Base-by-base conservation (phyloP, 2,797 vertebrate genomes). In the Coregonus sp. region DNA sequence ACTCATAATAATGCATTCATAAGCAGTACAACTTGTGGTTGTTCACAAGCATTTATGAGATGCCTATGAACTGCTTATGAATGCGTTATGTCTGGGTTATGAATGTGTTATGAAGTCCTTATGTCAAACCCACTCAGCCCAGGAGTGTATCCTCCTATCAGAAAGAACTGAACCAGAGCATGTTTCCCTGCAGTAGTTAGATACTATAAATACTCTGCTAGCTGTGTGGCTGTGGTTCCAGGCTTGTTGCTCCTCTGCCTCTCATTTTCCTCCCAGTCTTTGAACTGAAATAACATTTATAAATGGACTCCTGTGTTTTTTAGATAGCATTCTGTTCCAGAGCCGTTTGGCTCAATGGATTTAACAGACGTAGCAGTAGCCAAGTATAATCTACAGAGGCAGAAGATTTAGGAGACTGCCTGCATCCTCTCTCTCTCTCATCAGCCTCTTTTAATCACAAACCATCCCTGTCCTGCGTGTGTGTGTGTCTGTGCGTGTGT, bases 201-300 rank as follows among this genome's bases (percentile, higher is more conserved):
- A 20, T 71, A 80, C 80, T 88, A 88, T 87, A 92, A 90, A 92
- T 92, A 91, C 14, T n/a, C 15, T 74, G 81, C n/a, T 25, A 1
- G n/a, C 74, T 87, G 50, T 54, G 50, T 73, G 89, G 89, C 85
- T 33, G 25, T 56, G 76, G 20, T 87, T 25, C 89, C 90, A 87
- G 11, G 66, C 72, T 79, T 89, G 84, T 88, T 88, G 80, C 88
- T 82, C 75, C 74, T 83, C 81, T 77, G 70, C 72, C 66, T 87
- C 80, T 87, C 37, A 73, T 80, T 86, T 87, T 77, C 83, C 78
- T 84, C 81, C 78, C 6, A 35, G 80, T 85, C 80, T 92, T 90
- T 92, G 86, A 91, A 89, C 87, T 87, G 29, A 87, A 91, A 86
- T 79, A 89, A 88, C 76, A 78, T 85, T 86, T 84, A 84, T 77